Base-by-base conservation (phyloP, 2,797 vertebrate species). In the Urocyon cinereoargenteus region DNA sequence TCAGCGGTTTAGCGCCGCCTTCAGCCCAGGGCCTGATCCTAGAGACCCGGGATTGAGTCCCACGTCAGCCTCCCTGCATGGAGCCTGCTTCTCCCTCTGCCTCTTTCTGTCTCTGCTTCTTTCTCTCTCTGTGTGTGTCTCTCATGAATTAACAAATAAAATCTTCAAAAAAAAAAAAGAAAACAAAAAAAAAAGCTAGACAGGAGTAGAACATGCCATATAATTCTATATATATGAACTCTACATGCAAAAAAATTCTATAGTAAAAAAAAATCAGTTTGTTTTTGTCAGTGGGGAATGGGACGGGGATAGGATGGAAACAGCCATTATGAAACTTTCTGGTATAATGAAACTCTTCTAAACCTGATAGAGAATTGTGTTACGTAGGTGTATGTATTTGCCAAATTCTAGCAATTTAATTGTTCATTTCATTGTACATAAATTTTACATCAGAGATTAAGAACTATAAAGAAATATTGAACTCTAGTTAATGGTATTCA, bases 381-480 rank as follows among this genome's bases (percentile, higher is more conserved):
- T 73, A 82, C 6, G 31, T 26, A 90, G 49, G 6, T 62, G 0
- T 57, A 83, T 72, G 14, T 36, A 87, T 83, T 94, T 72, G 24
- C 73, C 70, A 83, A 61, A 83, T 86, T 79, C 89, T 14, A 55
- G 64, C 34, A 61, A 51, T n/a, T 91, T 83, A 89, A 72, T 84
- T 34, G 21, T 94, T 84, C n/a, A 88, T 85, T 91, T 88, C 18
- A 75, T 36, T 66, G 13, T 89, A 73, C 26, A 15, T 72, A 79
- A 78, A 59, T 79, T 88, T 85, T 66, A 86, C 5, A 66, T 73
- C 84, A 66, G 49, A 88, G 57, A 13, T 89, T 73, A 81, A 96
- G 18, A 97, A 68, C 11, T 94, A 0, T 57, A 77, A 86, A 92
- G 55, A 75, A 78, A 79, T 88, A 94, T 72, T 78, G 26, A 94